A percentile compares a stretch with the other conserved stretches of the same genome.
These are phyloP conservation scores for Spilogale gracilis DNA, from an alignment of 2,113 vertebrate species.

Conservation along the genomic window DNA sequence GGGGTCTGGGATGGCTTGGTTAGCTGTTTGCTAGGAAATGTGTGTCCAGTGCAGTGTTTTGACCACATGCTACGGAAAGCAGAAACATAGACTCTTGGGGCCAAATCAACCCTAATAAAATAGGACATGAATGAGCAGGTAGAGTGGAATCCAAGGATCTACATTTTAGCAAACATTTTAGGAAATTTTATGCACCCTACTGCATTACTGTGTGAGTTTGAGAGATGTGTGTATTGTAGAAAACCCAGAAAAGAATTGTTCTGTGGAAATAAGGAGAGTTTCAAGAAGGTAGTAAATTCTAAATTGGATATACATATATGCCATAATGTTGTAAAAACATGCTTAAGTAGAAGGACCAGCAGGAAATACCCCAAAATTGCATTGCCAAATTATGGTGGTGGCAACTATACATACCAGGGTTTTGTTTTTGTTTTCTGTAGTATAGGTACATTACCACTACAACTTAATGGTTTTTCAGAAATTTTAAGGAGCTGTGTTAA, in stretches of 20 bases:
- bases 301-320: background rate
- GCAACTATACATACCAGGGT: background rate
- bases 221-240: background rate
- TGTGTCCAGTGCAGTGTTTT: background rate
- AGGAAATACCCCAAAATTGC: conserved; percentile 9
- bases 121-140: background rate
- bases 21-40: background rate
- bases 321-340: background rate
- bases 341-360: background rate
- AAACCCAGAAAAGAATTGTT: conserved; percentile 27
- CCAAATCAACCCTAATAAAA: conserved; percentile 1
- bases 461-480: conserved; percentile 52
- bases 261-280: conserved; percentile 29
- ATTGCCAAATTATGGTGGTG: background rate
- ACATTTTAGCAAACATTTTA: background rate
- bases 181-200: background rate
- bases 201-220: background rate
- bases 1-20: background rate
- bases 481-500: conserved; percentile 41
- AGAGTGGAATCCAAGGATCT: background rate
- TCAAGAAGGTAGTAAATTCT: background rate
- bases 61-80: background rate
- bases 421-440: background rate
- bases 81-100: background rate
- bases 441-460: background rate